These are phyloP conservation scores for Phoeniculus purpureus DNA, from an alignment of 2,797 vertebrate genomes.

Conservation along the genomic window DNA sequence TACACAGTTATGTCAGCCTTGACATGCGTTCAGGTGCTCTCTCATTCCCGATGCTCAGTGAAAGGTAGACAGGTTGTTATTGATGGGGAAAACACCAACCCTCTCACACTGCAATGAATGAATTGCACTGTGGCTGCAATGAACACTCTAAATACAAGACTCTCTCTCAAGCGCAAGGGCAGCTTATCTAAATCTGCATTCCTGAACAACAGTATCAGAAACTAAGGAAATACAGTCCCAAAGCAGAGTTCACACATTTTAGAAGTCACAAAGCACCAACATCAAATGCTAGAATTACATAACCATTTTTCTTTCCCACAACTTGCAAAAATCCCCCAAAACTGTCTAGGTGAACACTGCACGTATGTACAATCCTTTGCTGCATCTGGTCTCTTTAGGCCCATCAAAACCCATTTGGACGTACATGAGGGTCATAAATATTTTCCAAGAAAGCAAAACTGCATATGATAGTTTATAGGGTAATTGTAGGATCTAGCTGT, in stretches of 20 bases:
- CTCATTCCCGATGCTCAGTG: background rate
- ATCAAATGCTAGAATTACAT: background rate
- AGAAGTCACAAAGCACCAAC: background rate
- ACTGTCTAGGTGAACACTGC: background rate
- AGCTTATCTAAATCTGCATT: background rate
- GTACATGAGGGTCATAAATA: background rate
- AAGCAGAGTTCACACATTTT: background rate
- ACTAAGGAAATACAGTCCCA: background rate
- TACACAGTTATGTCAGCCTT: background rate
- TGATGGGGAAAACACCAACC: background rate
- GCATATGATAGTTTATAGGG: background rate
- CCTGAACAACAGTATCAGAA: background rate
- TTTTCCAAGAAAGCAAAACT: background rate
- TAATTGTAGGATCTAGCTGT: background rate
- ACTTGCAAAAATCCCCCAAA: background rate
- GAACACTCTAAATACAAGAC: background rate
- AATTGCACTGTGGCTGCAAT: background rate
- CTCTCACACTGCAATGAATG: too few relatives aligned
- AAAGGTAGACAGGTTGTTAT: background rate
- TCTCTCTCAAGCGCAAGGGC: background rate
- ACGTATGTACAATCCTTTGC: background rate
- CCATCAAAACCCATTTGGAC: background rate
- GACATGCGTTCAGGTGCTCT: accelerated
- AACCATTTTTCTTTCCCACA: background rate
- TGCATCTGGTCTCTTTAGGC: background rate